Conservation (phyloP, 2,797 vertebrate species). For the Tragelaphus eurycerus region DNA sequence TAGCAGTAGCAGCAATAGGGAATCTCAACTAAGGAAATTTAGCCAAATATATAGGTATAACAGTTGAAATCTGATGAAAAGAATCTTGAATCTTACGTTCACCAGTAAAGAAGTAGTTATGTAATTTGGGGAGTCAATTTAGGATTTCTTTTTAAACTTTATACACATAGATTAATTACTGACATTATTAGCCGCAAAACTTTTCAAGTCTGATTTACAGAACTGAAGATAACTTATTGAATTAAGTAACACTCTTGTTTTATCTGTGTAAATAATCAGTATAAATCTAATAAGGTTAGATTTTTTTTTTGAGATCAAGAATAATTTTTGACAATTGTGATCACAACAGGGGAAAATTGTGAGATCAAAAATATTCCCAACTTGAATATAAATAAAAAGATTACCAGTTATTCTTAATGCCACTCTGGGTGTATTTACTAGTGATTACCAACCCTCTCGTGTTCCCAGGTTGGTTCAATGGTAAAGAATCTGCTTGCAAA, state of each 20-base stretch:
- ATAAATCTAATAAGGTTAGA: background rate
- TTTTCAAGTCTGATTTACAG: background rate
- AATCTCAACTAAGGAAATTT: background rate
- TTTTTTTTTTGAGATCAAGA: background rate
- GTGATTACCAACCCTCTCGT: background rate
- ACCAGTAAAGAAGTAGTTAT: background rate
- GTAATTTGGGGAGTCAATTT: background rate
- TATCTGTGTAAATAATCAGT: background rate
- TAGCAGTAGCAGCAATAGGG: no score
- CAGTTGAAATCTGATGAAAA: background rate
- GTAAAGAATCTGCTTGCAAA: background rate
- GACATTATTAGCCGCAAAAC: background rate
- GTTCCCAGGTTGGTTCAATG: background rate
- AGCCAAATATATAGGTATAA: background rate
- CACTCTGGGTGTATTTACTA: background rate
- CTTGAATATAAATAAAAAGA: background rate
- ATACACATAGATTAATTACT: background rate
- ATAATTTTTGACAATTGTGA: background rate
- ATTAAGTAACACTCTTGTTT: background rate
- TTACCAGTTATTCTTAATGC: background rate
- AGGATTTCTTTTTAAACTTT: background rate
- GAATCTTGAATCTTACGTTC: background rate
- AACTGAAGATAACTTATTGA: background rate
- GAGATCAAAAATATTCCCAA: background rate
- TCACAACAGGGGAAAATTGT: background rate